These are phyloP conservation scores for Hypercompe scribonia DNA, from an alignment of 2,888 invertebrate species.

Conservation along the genomic window DNA sequence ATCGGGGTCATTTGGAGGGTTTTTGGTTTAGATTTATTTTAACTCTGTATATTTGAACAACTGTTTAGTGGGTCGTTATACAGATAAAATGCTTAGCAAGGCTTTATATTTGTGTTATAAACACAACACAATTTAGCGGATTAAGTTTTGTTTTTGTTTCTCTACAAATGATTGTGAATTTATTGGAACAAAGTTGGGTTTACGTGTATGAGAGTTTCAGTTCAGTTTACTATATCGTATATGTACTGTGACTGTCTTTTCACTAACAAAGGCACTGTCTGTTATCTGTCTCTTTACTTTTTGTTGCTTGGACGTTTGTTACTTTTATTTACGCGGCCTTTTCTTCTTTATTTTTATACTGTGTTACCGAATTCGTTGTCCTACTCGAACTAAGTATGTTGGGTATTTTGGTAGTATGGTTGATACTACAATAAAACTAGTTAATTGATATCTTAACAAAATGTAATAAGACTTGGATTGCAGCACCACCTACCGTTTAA, in stretches of 20 bases:
- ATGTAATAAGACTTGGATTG: not conserved
- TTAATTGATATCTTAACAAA: not conserved
- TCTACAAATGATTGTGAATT: not conserved
- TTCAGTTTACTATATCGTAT: not conserved
- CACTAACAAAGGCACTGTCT: not conserved
- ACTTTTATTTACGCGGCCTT: not conserved
- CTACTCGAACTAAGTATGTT: not conserved
- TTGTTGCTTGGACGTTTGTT: not conserved
- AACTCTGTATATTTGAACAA: conserved; percentile 17
- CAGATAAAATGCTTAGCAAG: conserved; percentile 20
- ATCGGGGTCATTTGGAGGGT: conserved; percentile 2
- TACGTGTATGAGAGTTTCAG: not conserved
- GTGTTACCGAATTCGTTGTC: not conserved
- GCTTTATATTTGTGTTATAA: conserved; percentile 21
- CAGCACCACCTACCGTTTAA: not conserved
- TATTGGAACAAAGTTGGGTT: not conserved
- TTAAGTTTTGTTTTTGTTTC: conserved; percentile 1
- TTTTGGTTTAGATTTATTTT: conserved; percentile 17
- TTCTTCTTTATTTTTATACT: not conserved
- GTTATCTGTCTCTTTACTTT: not conserved
- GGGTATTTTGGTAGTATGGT: not conserved
- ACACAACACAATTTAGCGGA: conserved; percentile 8
- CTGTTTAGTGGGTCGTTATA: conserved; percentile 8
- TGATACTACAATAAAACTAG: not conserved
- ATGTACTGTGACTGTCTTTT: not conserved